Percentiles rank a stretch among this genome's conserved stretches.
Conservation (phyloP, 2,888 invertebrate species). For the Dorcus parallelipipedus region DNA sequence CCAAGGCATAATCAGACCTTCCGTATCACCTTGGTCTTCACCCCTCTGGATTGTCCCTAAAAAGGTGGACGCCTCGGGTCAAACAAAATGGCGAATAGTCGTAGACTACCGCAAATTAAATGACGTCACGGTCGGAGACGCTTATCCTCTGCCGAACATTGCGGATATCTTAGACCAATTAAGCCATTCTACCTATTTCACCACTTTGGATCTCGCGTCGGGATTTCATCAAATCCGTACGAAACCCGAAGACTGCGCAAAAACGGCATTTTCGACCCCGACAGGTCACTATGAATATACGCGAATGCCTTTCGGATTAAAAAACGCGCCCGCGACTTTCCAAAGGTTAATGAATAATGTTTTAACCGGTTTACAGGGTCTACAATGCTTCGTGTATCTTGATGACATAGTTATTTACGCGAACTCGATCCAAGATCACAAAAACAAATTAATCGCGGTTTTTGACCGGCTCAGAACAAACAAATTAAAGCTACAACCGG, state of each 20-base stretch:
- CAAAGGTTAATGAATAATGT: conserved; percentile 33
- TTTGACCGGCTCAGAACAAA: conserved; percentile 26
- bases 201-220: conserved; percentile 21
- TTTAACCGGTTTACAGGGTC: conserved; percentile 27
- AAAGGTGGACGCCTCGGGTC: conserved; percentile 26
- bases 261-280: conserved; percentile 22
- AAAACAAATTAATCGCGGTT: not conserved
- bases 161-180: conserved; percentile 31
- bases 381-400: conserved; percentile 36
- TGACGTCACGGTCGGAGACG: conserved; percentile 37
- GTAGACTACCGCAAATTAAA: conserved; percentile 40
- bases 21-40: not conserved
- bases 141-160: conserved; percentile 29
- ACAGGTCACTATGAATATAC: conserved; percentile 36
- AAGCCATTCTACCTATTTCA: conserved; percentile 20
- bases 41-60: conserved; percentile 39
- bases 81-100: conserved; percentile 25
- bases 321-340: conserved; percentile 33
- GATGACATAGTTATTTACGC: conserved; percentile 37
- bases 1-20: not conserved
- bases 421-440: not conserved
- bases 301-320: conserved; percentile 36
- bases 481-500: conserved; percentile 30
- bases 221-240: no score
- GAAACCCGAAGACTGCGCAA: conserved; percentile 14